phyloP scores from a whole-genome alignment of 2,797 vertebrate genomes.

The Myotis findleyi region DNA sequence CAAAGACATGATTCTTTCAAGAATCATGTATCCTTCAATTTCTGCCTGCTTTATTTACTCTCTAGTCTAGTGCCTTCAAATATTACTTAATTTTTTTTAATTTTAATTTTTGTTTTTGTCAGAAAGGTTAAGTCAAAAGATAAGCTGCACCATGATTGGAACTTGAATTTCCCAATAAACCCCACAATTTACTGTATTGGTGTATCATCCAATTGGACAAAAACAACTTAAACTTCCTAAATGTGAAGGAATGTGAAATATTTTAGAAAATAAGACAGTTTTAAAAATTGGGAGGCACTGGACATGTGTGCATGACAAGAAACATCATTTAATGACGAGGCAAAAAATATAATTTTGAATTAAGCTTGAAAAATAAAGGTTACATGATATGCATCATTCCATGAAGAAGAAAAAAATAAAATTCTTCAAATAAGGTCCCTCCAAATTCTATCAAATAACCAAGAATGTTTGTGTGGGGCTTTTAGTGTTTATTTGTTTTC shows the following conservation, averaged over 20 bases:
- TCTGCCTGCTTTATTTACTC: neutral
- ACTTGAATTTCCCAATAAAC: neutral
- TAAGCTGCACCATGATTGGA: neutral
- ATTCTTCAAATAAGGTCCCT: neutral
- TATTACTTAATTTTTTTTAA: neutral
- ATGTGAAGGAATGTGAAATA: neutral
- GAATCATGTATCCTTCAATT: neutral
- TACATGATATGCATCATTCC: neutral
- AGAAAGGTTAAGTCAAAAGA: neutral
- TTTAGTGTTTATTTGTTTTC: neutral
- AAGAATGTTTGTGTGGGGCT: neutral
- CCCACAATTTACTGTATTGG: neutral
- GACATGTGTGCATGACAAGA: neutral
- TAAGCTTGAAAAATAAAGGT: neutral
- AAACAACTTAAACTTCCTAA: neutral
- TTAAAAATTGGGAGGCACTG: neutral
- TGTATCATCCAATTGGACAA: neutral
- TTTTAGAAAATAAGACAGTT: neutral
- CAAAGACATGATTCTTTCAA: neutral
- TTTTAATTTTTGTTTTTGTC: neutral
- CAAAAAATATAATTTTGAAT: conserved; percentile 6
- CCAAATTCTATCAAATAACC: neutral
- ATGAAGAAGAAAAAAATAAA: neutral
- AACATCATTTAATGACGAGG: neutral
- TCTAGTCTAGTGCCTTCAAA: neutral